Evolutionary conservation across 2,113 vertebrate species (phyloP), one percentile per base, ranked within the genome.

Genomic region (Leuciscus idus): DNA sequence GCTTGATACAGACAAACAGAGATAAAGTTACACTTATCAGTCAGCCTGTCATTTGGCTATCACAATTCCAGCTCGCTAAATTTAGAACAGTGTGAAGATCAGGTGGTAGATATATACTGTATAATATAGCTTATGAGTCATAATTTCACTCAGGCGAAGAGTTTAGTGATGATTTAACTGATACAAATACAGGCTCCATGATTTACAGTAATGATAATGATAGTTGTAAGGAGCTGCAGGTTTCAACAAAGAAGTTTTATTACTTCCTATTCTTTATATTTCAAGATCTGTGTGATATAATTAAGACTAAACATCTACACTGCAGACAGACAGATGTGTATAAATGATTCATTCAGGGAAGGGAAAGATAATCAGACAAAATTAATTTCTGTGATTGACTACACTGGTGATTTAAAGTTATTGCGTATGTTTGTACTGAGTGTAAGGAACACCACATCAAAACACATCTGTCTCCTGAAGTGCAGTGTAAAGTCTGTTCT

Each of bases 231-330:
- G 82, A 33, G 28, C 50, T 21, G 50, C 81, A 73, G 81, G 81
- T 73, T 72, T 83, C 64, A 70, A 83, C 62, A 70, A 81, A 59
- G n/a, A 30, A 10, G 46, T 57, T 83, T 83, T 83, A 72, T 72
- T 30, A 28, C 50, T 83, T 70, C 81, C 81, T 83, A 82, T 39
- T 72, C 28, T 52, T 55, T 70, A 72, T 28, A 33, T 33, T 83
- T 83, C 46, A 4, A 83, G 36, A 68, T 68, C 61, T 52, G 43
- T 68, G 57, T 66, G 36, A 61, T 62, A 46, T 17, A 81, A 81
- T 82, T 70, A 82, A 82, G 81, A 57, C 33, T 17, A 57, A 83
- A 57, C 30, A 10, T 43, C 57, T 73, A 57, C 21, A 73, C 48
- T 57, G 30, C 33, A 84, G 48, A 73, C 50, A 73, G 66, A 84